A percentile compares a stretch with the other conserved stretches of the same genome.
Conservation (phyloP, 92 coral and sea anemone species). For the Chrysogorgia sp. region DNA sequence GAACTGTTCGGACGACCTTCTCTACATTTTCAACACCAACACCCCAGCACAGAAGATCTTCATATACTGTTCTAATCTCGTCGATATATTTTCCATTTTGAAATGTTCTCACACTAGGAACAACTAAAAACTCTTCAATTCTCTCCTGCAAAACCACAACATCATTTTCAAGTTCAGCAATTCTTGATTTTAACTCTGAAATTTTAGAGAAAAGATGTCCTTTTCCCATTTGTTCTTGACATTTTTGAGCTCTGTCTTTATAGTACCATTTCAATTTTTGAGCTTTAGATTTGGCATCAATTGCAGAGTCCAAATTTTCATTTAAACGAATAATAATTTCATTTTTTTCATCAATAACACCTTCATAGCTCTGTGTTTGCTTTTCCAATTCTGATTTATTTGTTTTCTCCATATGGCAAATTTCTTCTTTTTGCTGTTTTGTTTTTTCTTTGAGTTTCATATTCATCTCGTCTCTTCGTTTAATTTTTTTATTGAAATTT, state of each 20-base stretch:
- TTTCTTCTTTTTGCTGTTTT: slow-evolving; percentile 33
- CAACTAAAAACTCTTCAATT: too few relatives aligned
- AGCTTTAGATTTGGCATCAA: slow-evolving; percentile 5
- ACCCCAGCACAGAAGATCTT: slow-evolving; percentile 42
- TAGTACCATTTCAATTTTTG: slow-evolving; percentile 1
- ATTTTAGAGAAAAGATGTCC: not conserved
- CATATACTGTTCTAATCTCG: slow-evolving; percentile 49
- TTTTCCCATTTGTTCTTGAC: not conserved
- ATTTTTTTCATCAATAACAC: slow-evolving; percentile 4
- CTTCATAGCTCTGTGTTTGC: slow-evolving; percentile 14
- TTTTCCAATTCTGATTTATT: slow-evolving; percentile 10
- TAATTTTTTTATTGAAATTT: slow-evolving; percentile 36
- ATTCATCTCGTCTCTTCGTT: too few relatives aligned
- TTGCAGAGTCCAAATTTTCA: not conserved
- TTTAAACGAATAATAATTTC: not conserved
- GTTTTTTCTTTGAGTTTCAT: too few relatives aligned
- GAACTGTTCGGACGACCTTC: slow-evolving; percentile 45
- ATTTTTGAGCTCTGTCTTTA: not conserved
- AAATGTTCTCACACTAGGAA: slow-evolving; percentile 51
- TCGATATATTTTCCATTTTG: slow-evolving; percentile 56
- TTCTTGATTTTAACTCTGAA: too few relatives aligned
- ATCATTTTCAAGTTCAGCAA: too few relatives aligned
- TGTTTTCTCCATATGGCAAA: not conserved
- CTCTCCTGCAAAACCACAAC: not conserved
- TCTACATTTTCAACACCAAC: slow-evolving; percentile 62